Conservation (phyloP, 2,113 vertebrate genomes). For the Aldabrachelys gigantea region DNA sequence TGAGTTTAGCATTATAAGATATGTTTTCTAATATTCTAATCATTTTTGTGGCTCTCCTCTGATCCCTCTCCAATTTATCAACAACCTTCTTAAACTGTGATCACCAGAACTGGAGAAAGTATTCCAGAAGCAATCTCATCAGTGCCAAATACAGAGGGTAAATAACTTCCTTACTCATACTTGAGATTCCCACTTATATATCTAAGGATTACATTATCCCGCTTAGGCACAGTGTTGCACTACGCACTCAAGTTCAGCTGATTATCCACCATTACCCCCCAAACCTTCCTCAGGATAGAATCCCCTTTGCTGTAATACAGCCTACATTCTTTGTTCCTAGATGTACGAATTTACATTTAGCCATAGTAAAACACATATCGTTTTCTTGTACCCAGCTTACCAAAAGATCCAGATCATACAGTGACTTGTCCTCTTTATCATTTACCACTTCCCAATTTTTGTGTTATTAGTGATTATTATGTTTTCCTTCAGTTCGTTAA, state of each 20-base stretch:
- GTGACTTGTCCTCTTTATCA: neutral
- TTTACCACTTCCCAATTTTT: neutral
- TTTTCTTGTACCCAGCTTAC: neutral
- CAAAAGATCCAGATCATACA: neutral
- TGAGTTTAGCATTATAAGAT: neutral
- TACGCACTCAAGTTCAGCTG: neutral
- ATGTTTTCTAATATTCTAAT: neutral
- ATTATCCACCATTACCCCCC: neutral
- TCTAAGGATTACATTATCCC: neutral
- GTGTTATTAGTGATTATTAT: neutral
- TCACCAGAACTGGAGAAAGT: neutral
- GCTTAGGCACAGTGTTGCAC: neutral
- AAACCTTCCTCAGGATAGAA: neutral
- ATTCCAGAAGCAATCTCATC: neutral
- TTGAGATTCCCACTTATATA: neutral
- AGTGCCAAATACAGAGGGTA: neutral
- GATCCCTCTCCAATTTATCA: neutral
- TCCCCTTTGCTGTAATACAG: neutral
- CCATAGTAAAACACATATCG: neutral
- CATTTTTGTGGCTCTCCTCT: neutral
- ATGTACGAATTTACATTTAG: neutral
- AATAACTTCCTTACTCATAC: neutral
- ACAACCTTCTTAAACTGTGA: neutral
- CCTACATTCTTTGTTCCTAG: neutral
- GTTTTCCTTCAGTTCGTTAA: neutral